Conservation (phyloP, 2,888 invertebrate genomes). For the Coelinius sp. region DNA sequence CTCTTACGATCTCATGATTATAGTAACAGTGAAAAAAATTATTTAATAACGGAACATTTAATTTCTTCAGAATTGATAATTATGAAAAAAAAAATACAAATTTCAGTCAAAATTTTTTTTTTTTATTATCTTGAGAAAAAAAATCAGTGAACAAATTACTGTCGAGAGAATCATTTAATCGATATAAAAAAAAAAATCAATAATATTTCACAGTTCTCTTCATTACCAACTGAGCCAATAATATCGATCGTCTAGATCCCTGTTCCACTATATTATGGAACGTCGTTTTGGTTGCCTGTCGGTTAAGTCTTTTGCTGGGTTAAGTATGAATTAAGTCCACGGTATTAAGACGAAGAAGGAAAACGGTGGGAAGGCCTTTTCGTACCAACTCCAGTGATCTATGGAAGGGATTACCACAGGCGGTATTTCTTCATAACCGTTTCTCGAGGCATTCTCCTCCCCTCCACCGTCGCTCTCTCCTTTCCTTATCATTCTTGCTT, state of each 20-base stretch:
- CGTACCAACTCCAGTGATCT: slow-evolving; percentile 62
- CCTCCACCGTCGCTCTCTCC: slow-evolving; percentile 25
- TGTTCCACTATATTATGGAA: slow-evolving; percentile 23
- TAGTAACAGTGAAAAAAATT: no score
- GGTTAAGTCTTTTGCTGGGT: slow-evolving; percentile 52
- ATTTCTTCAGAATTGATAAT: no score
- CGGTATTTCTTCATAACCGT: slow-evolving; percentile 71
- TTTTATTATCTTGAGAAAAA: no score
- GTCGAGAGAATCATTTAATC: no score
- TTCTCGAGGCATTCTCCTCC: slow-evolving; percentile 53
- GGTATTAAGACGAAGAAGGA: slow-evolving; percentile 59
- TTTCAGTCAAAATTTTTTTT: no score
- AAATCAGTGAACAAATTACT: no score
- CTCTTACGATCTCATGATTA: no score
- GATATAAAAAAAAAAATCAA: background rate
- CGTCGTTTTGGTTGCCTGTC: slow-evolving; percentile 39
- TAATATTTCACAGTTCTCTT: background rate
- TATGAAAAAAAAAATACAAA: background rate
- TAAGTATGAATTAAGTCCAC: slow-evolving; percentile 67
- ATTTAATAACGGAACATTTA: no score
- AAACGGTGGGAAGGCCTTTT: slow-evolving; percentile 21
- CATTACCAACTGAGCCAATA: slow-evolving; percentile 3
- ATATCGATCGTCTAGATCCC: slow-evolving; percentile 13
- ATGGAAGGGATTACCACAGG: slow-evolving; percentile 69
- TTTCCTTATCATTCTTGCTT: slow-evolving; percentile 23